Conservation (phyloP, 1,140 invertebrate species). For the Lordiphosa collinella region DNA sequence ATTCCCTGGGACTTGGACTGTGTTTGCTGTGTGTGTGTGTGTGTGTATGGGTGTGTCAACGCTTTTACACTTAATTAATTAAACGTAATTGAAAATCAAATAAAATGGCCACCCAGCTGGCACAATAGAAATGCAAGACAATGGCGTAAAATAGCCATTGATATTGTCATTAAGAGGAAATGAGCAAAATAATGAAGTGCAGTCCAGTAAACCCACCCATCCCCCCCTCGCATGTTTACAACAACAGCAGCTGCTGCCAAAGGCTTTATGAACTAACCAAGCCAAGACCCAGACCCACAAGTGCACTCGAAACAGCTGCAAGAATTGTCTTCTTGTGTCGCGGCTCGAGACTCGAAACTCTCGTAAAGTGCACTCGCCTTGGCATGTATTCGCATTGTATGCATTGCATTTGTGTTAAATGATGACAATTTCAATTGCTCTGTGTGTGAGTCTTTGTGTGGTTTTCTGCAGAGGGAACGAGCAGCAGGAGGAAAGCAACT, state of each 20-base stretch:
- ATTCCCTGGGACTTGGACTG: not conserved
- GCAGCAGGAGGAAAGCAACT: too few relatives aligned
- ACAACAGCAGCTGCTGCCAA: slow-evolving; percentile 49
- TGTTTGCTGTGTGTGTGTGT: not conserved
- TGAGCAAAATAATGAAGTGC: slow-evolving; percentile 73
- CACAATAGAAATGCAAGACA: slow-evolving; percentile 64
- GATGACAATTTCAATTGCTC: slow-evolving; percentile 59
- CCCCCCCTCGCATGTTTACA: not conserved
- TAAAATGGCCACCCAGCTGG: slow-evolving; percentile 60
- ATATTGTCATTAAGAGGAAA: slow-evolving; percentile 74
- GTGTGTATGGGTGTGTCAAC: slow-evolving; percentile 34
- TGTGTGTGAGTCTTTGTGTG: slow-evolving; percentile 12
- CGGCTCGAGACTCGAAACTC: slow-evolving; percentile 14
- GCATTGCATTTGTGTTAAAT: slow-evolving; percentile 52
- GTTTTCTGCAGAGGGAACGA: too few relatives aligned
- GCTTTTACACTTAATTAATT: slow-evolving; percentile 76
- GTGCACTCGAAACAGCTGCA: slow-evolving; percentile 24
- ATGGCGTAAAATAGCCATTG: slow-evolving; percentile 68
- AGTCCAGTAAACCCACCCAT: slow-evolving; percentile 19
- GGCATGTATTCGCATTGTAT: slow-evolving; percentile 24
- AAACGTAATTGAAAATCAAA: slow-evolving; percentile 74
- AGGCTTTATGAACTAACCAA: slow-evolving; percentile 50
- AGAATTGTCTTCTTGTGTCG: slow-evolving; percentile 26
- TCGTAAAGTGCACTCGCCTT: slow-evolving; percentile 17
- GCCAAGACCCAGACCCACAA: slow-evolving; percentile 23